These are phyloP conservation scores for Trissolcus brochymenae DNA, from an alignment of 2,888 invertebrate species.

Conservation along the genomic window DNA sequence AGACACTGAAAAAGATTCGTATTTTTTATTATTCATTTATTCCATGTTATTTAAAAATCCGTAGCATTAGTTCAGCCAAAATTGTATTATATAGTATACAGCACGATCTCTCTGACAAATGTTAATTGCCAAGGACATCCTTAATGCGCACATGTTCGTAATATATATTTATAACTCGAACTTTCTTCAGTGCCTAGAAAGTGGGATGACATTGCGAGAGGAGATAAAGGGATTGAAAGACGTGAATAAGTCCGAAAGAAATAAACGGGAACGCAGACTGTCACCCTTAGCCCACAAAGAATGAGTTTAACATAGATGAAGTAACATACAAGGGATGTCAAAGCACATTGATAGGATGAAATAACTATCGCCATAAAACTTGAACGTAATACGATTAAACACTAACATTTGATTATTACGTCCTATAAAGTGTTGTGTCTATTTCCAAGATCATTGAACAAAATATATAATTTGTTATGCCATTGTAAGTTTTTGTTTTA, in stretches of 20 bases:
- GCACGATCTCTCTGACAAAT: background rate
- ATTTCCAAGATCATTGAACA: too few species aligned
- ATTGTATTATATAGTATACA: too few species aligned
- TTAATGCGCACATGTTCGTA: conserved; percentile 1
- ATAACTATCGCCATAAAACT: conserved; percentile 75
- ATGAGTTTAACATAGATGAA: conserved; percentile 50
- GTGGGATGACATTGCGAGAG: conserved; percentile 35
- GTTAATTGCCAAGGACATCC: background rate
- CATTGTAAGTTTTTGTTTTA: too few species aligned
- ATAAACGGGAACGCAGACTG: conserved; percentile 60
- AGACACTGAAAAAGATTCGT: too few species aligned
- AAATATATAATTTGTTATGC: too few species aligned
- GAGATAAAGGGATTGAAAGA: conserved; percentile 43
- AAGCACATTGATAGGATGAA: conserved; percentile 55
- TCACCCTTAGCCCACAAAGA: conserved; percentile 53
- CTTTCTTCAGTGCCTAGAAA: conserved; percentile 27
- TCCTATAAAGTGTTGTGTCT: conserved; percentile 48
- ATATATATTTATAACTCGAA: conserved; percentile 43
- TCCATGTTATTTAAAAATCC: too few species aligned
- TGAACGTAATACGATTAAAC: conserved; percentile 76
- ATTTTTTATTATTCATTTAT: too few species aligned
- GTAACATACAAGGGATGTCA: conserved; percentile 58
- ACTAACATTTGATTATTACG: conserved; percentile 67
- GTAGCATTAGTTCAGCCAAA: too few species aligned
- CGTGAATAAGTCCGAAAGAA: conserved; percentile 57